A percentile compares a stretch with the other conserved stretches of the same genome.
Evolutionary conservation across 2,113 vertebrate species (phyloP).

Genomic region (Reinhardtius hippoglossoides): DNA sequence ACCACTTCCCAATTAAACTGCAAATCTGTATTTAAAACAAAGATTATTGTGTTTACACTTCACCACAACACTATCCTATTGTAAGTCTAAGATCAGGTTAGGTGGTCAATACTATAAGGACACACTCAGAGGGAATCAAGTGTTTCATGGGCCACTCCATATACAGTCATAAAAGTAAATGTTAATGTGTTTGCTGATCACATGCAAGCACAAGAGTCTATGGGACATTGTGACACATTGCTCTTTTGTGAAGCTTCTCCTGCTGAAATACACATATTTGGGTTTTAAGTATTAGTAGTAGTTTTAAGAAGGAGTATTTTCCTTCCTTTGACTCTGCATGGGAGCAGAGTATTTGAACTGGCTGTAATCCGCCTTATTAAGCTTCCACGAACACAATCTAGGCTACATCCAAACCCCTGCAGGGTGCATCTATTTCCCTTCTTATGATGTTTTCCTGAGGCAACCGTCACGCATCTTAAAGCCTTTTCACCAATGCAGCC

Average conservation of each 20-base stretch:
- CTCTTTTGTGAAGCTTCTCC: not conserved
- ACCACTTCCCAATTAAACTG: not conserved
- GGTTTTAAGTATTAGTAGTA: too few relatives aligned
- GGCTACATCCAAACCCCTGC: not conserved
- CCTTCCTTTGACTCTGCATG: not conserved
- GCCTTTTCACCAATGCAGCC: too few relatives aligned
- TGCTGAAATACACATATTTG: too few relatives aligned
- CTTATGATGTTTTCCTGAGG: not conserved
- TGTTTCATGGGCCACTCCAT: too few relatives aligned
- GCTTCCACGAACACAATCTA: not conserved
- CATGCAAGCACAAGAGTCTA: too few relatives aligned
- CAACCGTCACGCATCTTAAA: not conserved
- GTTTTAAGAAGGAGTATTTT: too few relatives aligned
- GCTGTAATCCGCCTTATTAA: not conserved
- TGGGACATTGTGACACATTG: not conserved
- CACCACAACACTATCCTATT: not conserved
- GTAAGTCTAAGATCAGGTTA: not conserved
- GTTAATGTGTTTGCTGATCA: too few relatives aligned
- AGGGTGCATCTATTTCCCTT: accelerated
- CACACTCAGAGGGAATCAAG: not conserved
- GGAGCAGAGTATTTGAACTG: not conserved
- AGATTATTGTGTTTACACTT: conserved; percentile 5
- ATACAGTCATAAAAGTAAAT: too few relatives aligned
- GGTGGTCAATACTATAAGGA: not conserved
- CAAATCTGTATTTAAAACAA: conserved; percentile 8